Evolutionary conservation across 92 coral and sea anemone genomes (phyloP).

Genomic region (Palythoa grandis): DNA sequence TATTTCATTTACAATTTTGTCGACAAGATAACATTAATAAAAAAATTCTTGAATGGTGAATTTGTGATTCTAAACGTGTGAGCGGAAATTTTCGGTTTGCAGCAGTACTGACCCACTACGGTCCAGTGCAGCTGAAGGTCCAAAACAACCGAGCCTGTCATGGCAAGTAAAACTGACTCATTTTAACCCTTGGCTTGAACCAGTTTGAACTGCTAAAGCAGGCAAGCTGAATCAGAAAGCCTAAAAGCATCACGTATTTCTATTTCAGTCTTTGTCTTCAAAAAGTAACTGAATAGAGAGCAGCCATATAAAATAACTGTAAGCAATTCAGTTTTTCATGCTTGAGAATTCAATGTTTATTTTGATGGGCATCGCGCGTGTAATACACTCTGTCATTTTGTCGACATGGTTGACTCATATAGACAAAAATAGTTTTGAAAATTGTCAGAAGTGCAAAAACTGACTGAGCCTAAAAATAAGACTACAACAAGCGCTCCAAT

Average conservation of each 20-base stretch:
- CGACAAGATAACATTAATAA: too few relatives aligned
- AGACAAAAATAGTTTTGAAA: background rate
- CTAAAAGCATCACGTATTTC: slow-evolving; percentile 33
- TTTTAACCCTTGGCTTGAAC: slow-evolving; percentile 45
- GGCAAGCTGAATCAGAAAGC: background rate
- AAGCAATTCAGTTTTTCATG: too few relatives aligned
- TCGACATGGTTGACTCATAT: background rate
- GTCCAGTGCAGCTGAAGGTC: too few relatives aligned
- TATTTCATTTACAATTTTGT: too few relatives aligned
- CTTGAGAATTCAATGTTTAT: too few relatives aligned
- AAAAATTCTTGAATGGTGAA: too few relatives aligned
- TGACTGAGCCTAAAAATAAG: background rate
- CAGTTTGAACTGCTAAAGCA: slow-evolving; percentile 3
- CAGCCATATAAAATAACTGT: too few relatives aligned
- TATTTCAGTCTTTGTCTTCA: background rate
- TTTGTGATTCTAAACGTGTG: too few relatives aligned
- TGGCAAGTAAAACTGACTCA: background rate
- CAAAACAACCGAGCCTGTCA: background rate
- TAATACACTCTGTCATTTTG: background rate
- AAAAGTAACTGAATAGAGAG: too few relatives aligned
- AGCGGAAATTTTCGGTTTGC: too few relatives aligned
- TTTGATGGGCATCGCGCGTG: background rate
- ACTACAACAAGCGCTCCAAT: background rate
- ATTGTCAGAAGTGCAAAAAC: background rate
- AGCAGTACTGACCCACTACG: too few relatives aligned